Conservation (phyloP, 2,888 invertebrate species). For the Nomada ferruginata region DNA sequence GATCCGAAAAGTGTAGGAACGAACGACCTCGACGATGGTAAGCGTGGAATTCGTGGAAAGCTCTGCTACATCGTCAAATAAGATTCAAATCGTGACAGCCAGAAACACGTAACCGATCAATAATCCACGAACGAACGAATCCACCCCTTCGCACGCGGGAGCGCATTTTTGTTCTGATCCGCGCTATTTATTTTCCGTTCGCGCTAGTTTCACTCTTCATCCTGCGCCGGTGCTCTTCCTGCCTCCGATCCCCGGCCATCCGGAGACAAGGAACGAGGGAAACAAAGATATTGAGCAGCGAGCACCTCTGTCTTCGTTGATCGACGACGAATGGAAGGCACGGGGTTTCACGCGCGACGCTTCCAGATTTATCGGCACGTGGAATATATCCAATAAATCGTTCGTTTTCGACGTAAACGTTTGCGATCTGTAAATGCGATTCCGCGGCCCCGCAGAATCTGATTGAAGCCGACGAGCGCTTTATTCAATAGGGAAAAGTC, state of each 20-base stretch:
- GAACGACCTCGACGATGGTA: background rate
- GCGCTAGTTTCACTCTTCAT: background rate
- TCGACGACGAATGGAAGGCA: conserved; percentile 47
- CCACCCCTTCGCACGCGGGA: conserved; percentile 3
- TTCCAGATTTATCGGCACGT: conserved; percentile 50
- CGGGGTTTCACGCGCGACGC: conserved; percentile 54
- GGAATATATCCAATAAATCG: conserved; percentile 62
- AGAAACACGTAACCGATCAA: conserved; percentile 3
- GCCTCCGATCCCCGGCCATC: conserved; percentile 32
- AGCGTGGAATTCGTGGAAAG: background rate
- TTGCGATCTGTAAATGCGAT: conserved; percentile 59
- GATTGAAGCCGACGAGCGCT: conserved; percentile 45
- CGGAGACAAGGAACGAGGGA: conserved; percentile 25
- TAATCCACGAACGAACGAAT: conserved; percentile 28
- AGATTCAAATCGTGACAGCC: conserved; percentile 14
- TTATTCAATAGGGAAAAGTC: conserved; percentile 46
- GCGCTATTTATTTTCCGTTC: conserved; percentile 18
- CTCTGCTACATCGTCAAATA: background rate
- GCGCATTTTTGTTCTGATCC: conserved; percentile 13
- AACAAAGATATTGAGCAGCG: background rate
- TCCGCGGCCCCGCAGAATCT: conserved; percentile 26
- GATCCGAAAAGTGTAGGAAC: background rate
- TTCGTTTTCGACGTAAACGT: conserved; percentile 48
- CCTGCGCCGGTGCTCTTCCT: background rate
- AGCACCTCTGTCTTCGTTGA: conserved; percentile 7